phyloP scores from a whole-genome alignment of 2,113 vertebrate genomes.

The Verasper variegatus region DNA sequence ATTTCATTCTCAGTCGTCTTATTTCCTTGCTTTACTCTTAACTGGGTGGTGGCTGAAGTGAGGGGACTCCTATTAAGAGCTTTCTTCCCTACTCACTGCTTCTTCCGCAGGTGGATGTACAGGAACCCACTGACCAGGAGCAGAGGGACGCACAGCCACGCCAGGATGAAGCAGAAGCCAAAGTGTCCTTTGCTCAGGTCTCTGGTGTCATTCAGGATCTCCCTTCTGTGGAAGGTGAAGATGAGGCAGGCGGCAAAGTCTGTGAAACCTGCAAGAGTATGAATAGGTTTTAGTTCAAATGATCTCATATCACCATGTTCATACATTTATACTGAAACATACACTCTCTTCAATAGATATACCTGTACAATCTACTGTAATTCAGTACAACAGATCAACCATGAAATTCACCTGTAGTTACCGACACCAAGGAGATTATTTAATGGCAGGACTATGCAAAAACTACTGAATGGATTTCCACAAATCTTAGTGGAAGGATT shows the following conservation, averaged over 20 bases:
- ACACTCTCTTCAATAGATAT: background rate
- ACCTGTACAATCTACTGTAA: background rate
- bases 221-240: constrained; percentile 84
- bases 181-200: constrained; percentile 80
- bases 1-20: constrained; percentile 17
- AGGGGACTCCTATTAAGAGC: background rate
- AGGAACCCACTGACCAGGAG: constrained; percentile 85
- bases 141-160: constrained; percentile 88
- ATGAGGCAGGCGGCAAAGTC: constrained; percentile 87
- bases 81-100: constrained; percentile 67
- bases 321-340: background rate
- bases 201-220: constrained; percentile 77
- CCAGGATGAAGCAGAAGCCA: constrained; percentile 89
- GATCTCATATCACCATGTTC: background rate
- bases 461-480: too few species aligned
- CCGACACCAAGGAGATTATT: too few species aligned
- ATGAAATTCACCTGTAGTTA: too few species aligned
- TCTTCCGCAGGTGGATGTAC: constrained; percentile 89
- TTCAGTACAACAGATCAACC: too few species aligned
- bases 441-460: too few species aligned
- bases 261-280: constrained; percentile 77
- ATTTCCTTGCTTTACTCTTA: background rate
- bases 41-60: background rate
- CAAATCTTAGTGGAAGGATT: too few species aligned
- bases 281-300: background rate